Evolutionary conservation across 2,888 invertebrate species (phyloP), one percentile per base, ranked within the genome.

Genomic region (Cylindroiulus punctatus): DNA sequence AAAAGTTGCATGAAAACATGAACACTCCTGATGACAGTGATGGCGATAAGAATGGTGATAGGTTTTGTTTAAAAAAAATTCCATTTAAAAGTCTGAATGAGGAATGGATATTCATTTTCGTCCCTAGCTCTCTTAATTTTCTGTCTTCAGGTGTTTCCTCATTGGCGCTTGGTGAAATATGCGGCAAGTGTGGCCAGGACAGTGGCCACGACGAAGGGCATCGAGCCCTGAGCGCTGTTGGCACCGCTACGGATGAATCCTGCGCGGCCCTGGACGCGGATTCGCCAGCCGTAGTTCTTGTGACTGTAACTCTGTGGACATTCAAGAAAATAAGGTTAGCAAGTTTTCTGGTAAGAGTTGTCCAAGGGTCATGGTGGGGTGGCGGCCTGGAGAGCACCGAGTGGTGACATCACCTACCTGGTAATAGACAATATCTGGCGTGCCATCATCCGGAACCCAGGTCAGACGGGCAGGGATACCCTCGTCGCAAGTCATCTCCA

Each of bases 401-500:
- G 84, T 22, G 22, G 84, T 17, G 10, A 84, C 5, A 14, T 14
- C 3, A 88, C 88, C 90, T 91, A 97, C 97, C 94, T 97, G 97
- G 91, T 97, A 97, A 90, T 97, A 97, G 0, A 97, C 92, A 86
- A 94, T 90, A 91, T 96, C 94, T 0, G 97, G 97, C 0, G 97
- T 96, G 90, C 96, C 94, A 89, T 93, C 92, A 0, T 95, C 94
- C 52, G 97, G 97, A 0, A 96, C 96, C 97, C 97, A 97, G 90
- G 94, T 94, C 86, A 97, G 93, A 87, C 93, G 92, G 0, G 94
- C 96, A 0, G 96, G 94, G 87, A 95, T 94, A 0, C 93, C 93
- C 0, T 88, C 88, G 47, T 94, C 94, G 89, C 97, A 97, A 88
- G 94, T 94, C 89, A 96, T 92, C 88, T 93, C 92, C 85, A 97